Percentiles rank a stretch among this genome's conserved stretches.
These are phyloP conservation scores for Myopa tessellatipennis DNA, from an alignment of 2,888 invertebrate genomes.

Conservation along the genomic window DNA sequence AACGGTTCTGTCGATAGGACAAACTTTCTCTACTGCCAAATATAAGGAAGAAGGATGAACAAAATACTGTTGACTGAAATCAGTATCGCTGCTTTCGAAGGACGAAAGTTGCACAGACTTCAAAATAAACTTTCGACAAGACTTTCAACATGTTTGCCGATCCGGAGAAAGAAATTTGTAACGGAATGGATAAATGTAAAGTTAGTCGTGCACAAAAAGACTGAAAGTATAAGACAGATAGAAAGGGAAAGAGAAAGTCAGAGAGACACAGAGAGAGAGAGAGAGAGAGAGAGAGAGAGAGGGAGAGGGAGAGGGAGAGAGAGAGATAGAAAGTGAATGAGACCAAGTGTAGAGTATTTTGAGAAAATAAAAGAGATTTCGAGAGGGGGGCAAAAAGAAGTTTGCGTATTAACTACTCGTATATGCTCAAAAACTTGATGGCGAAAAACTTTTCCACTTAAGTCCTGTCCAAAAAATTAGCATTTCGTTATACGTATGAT, in stretches of 20 bases:
- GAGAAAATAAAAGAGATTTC: neutral
- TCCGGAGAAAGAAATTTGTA: slow-evolving; percentile 3
- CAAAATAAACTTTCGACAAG: slow-evolving; percentile 16
- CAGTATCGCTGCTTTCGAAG: neutral
- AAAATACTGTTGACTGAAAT: neutral
- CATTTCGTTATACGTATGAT: slow-evolving; percentile 8
- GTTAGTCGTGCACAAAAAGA: neutral
- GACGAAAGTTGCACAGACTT: neutral
- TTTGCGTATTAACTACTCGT: neutral
- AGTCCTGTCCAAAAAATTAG: slow-evolving; percentile 19
- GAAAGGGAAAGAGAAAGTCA: neutral
- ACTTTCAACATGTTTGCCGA: slow-evolving; percentile 22
- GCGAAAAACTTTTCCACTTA: slow-evolving; percentile 19
- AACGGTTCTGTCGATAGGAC: neutral
- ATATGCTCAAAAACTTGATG: neutral
- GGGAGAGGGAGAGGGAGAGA: neutral
- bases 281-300: neutral
- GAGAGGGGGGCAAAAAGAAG: neutral
- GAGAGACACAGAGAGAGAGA: neutral
- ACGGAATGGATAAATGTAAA: slow-evolving; percentile 8
- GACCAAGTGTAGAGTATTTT: neutral
- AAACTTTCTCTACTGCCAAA: neutral
- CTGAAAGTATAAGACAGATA: neutral
- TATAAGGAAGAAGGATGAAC: neutral
- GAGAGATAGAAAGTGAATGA: neutral